Evolutionary conservation across 2,888 invertebrate genomes (phyloP), one percentile per base, ranked within the genome.

Genomic region (Neoascia interrupta): DNA sequence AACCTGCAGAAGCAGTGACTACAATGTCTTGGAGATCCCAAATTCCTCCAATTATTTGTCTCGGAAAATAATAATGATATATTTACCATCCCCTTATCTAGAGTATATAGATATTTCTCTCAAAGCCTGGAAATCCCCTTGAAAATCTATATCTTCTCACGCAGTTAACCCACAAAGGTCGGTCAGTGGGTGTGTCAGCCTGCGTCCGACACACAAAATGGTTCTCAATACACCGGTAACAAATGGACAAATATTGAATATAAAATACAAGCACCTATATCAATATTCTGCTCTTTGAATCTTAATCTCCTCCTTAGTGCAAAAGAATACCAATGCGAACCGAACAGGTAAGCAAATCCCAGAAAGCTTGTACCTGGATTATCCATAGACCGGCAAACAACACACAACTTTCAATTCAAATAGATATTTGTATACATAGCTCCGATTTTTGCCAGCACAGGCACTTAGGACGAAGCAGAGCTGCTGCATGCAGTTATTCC

Each of bases 231-330:
- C n/a, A n/a, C n/a, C n/a, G 28, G 28, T 60, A 72, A 66, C 64
- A 36, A 66, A 54, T 54, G 64, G 49, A 36, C 47, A 66, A 72
- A 72, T 66, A 60, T 72, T 72, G 53, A 45, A 64, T 51, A 72
- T 63, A 56, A 64, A 51, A 58, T 47, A 66, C 51, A 72, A 37
- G 51, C 39, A 47, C 36, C 41, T 66, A 36, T 72, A 60, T 73
- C 54, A 73, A 73, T 66, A 68, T 31, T 56, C 60, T 68, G 66
- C 61, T 73, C 49, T 79, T 79, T 79, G 73, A 79, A 73, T 73
- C 73, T 68, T 66, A 79, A 73, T 79, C 73, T 61, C 31, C 31
- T 16, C 16, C 79, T 58, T 21, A 58, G 58, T 63, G 63, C 49
- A 56, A 61, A 64, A 15, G 49, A 26, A 54, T 41, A 73, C 13